Evolutionary conservation across 2,113 vertebrate species (phyloP).

Genomic region (Platycercus adscitus): DNA sequence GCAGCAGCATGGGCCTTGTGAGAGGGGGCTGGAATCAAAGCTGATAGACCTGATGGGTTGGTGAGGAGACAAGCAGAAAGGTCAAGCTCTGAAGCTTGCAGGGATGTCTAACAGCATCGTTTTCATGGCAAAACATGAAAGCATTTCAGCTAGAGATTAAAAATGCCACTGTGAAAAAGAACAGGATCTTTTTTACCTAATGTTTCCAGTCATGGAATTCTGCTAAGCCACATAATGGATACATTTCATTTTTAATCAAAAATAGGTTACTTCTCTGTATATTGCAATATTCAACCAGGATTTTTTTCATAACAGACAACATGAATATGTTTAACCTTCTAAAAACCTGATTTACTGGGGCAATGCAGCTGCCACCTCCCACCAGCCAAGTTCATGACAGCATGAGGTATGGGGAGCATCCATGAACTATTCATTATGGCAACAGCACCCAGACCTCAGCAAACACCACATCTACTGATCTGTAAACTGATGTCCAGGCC

Average conservation of each 20-base stretch:
- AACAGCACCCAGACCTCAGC: background rate
- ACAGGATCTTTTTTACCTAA: background rate
- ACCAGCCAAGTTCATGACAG: background rate
- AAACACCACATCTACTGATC: rapidly evolving
- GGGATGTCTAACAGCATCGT: background rate
- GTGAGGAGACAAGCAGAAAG: background rate
- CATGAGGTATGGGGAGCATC: background rate
- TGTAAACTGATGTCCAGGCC: background rate
- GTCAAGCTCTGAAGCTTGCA: background rate
- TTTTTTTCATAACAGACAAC: rapidly evolving
- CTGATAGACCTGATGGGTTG: background rate
- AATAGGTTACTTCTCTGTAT: background rate
- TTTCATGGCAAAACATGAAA: background rate
- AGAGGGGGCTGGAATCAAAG: background rate
- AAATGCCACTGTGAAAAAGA: background rate
- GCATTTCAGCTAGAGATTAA: background rate
- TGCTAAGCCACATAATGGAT: background rate
- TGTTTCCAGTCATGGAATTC: background rate
- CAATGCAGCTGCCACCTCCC: background rate
- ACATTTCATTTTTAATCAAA: background rate
- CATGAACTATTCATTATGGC: rapidly evolving
- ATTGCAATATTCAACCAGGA: background rate
- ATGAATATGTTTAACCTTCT: background rate
- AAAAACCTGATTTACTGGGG: background rate
- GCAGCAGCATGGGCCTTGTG: background rate